phyloP scores from a whole-genome alignment of 2,888 invertebrate species.

The Sminthurides aquaticus region DNA sequence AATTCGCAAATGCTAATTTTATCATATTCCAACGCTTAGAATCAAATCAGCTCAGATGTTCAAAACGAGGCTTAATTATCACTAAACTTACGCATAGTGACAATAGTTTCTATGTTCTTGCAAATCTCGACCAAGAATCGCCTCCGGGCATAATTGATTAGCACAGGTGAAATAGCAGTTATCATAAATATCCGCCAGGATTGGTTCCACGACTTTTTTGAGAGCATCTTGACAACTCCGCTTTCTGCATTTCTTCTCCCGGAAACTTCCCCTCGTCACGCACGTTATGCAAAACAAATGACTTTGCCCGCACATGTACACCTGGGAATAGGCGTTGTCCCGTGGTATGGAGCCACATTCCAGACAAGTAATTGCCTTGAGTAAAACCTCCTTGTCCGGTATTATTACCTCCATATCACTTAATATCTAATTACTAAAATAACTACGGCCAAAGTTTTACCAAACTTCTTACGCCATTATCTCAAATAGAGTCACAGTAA shows the following conservation, averaged over 20 bases:
- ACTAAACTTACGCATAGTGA: conserved; percentile 11
- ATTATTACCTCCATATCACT: background rate
- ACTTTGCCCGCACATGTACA: conserved; percentile 11
- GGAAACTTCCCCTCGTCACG: background rate
- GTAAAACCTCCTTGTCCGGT: background rate
- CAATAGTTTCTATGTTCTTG: conserved; percentile 4
- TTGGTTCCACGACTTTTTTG: conserved; percentile 10
- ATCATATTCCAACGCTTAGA: too few species aligned
- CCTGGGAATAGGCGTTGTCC: conserved; percentile 1
- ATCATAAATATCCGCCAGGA: conserved; percentile 8
- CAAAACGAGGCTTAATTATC: too few species aligned
- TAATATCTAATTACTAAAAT: too few species aligned
- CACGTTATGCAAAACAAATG: conserved; percentile 13
- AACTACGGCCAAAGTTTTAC: too few species aligned
- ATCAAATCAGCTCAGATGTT: too few species aligned
- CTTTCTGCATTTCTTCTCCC: conserved; percentile 20
- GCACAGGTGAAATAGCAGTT: conserved; percentile 8
- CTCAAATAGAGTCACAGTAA: background rate
- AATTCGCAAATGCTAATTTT: too few species aligned
- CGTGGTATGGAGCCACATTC: conserved; percentile 4
- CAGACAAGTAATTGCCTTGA: background rate
- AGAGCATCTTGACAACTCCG: conserved; percentile 8
- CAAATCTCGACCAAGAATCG: conserved; percentile 9
- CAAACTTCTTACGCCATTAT: background rate
- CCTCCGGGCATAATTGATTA: background rate